These are phyloP conservation scores for Hemicentrotus pulcherrimus DNA, from an alignment of 35 echinoderm and acorn worm genomes.

Conservation along the genomic window DNA sequence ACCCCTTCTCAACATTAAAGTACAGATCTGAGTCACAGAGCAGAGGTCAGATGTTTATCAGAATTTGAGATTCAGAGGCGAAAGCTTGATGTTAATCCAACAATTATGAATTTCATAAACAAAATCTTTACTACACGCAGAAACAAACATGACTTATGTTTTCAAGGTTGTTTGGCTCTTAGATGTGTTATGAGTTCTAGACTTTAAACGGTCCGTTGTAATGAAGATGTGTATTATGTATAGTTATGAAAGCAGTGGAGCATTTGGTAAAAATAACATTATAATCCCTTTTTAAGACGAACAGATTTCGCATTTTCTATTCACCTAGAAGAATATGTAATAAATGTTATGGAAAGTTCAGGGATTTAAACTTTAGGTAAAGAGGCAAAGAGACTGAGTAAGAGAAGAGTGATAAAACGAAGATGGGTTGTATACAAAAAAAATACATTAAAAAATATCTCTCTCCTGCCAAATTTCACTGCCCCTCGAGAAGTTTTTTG, in stretches of 20 bases:
- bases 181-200: neutral
- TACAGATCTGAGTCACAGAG: neutral
- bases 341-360: neutral
- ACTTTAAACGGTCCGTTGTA: neutral
- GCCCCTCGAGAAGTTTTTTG: neutral
- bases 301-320: neutral
- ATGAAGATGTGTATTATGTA: neutral
- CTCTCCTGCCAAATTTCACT: neutral
- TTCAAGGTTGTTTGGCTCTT: neutral
- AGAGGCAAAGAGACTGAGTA: neutral
- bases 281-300: neutral
- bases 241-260: neutral
- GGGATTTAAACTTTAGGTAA: neutral
- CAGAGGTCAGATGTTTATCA: neutral
- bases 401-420: neutral
- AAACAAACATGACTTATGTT: neutral
- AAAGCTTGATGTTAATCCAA: neutral
- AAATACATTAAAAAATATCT: neutral
- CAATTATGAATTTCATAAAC: neutral
- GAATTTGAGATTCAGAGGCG: neutral
- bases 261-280: slow-evolving; percentile 3
- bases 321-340: neutral
- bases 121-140: neutral
- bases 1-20: neutral
- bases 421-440: neutral